Evolutionary conservation across 1,140 invertebrate genomes (phyloP), one percentile per base, ranked within the genome.

Genomic region (Tetragnatha versicolor): DNA sequence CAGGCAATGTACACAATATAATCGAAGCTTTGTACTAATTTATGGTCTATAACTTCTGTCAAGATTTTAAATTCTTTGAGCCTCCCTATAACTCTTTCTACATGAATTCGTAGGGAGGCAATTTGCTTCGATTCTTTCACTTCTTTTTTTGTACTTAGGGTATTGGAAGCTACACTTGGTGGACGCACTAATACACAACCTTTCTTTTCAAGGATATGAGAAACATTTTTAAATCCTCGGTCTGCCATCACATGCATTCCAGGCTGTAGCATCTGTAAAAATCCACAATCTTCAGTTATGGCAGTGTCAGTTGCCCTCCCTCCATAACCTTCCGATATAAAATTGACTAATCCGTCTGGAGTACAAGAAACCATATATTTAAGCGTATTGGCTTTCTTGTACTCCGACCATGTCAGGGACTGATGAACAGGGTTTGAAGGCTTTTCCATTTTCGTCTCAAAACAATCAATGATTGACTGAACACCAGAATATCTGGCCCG

Each of bases 281-380:
- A 78, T 9, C 82, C 82, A 77, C 73, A 82, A 25, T 83, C 53
- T 75, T 82, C 77, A 3, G 82, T 82, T 31, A 85, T 82, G 66
- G 75, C 82, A 42, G 81, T 80, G 60, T 84, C 83, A 81, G 72
- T 82, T 3, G 80, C 76, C 33, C 82, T 79, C 17, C 83, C 84
- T 68, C 82, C 81, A 69, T 79, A 84, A 12, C 79, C 76, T 79
- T 81, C 77, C 10, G 51, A 55, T 7, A 55, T 25, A 55, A 55
- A 55, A 55, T 55, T 55, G 9, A 55, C 51, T 6, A 55, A 22
- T 10, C 51, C 12, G 22, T n/a, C 51, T n/a, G 51, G 51, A 9
- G 20, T 55, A 22, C 51, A 55, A 6, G 51, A 55, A n/a, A 55
- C 22, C 20, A 55, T 10, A 25, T 55, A 55, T 22, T 55, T 55